Percentiles rank a stretch among this genome's conserved stretches.
phyloP scores from a whole-genome alignment of 2,888 invertebrate species.

The Glyphotaelius pellucidus region DNA sequence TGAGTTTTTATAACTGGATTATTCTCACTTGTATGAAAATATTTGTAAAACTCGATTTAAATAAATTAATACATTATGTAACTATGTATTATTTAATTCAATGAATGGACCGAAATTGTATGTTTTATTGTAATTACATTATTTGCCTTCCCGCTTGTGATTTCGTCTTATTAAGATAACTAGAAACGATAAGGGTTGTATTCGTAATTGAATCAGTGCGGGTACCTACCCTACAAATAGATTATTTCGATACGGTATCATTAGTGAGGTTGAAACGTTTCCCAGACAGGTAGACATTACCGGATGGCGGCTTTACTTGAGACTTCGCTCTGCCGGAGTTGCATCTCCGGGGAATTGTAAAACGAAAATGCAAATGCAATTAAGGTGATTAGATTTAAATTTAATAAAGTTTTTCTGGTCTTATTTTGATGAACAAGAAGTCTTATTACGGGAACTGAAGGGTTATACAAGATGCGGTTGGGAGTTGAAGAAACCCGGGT shows the following conservation, averaged over 20 bases:
- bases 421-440: background rate
- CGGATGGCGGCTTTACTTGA: background rate
- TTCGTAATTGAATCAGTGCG: background rate
- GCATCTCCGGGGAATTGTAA: background rate
- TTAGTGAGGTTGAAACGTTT: background rate
- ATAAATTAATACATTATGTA: too few relatives aligned
- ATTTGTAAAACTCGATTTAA: too few relatives aligned
- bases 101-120: too few relatives aligned
- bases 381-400: background rate
- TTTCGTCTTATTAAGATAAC: background rate
- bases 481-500: background rate
- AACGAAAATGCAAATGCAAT: constrained; percentile 2
- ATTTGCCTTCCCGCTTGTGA: background rate
- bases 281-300: background rate
- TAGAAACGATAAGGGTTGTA: background rate
- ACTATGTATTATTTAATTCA: too few relatives aligned
- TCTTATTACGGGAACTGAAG: background rate
- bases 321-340: background rate
- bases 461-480: background rate
- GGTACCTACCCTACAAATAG: background rate
- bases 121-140: background rate
- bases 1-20: too few relatives aligned
- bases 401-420: background rate
- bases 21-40: too few relatives aligned
- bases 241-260: background rate